These are phyloP conservation scores for Spea hammondii DNA, from an alignment of 2,797 vertebrate species.

Conservation along the genomic window DNA sequence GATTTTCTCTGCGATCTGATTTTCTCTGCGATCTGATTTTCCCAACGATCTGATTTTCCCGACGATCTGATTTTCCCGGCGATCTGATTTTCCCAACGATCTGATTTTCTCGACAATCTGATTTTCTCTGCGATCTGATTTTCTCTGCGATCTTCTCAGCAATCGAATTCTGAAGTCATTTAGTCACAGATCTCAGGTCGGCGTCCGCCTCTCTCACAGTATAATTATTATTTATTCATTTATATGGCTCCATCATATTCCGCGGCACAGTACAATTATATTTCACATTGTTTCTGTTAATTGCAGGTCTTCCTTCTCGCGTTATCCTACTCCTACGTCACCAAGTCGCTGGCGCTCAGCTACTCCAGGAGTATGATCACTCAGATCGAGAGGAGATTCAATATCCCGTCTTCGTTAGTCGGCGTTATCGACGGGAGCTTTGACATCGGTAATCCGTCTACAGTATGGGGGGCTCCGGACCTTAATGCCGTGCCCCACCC, in stretches of 20 bases:
- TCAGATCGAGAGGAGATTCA: slow-evolving; percentile 91
- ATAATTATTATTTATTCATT: not conserved
- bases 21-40: too few relatives aligned
- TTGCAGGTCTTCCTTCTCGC: slow-evolving; percentile 87
- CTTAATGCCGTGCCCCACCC: not conserved
- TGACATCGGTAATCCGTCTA: slow-evolving; percentile 83
- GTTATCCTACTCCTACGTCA: slow-evolving; percentile 88
- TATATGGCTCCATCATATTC: not conserved
- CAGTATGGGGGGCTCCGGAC: not conserved
- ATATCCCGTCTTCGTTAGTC: slow-evolving; percentile 88
- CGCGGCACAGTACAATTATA: not conserved
- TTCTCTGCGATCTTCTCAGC: too few relatives aligned
- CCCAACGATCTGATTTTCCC: too few relatives aligned
- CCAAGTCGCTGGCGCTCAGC: slow-evolving; percentile 85
- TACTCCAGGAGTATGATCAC: slow-evolving; percentile 95
- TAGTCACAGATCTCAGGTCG: too few relatives aligned
- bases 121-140: too few relatives aligned
- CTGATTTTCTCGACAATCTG: too few relatives aligned
- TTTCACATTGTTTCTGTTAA: slow-evolving; percentile 18
- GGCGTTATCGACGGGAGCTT: slow-evolving; percentile 95
- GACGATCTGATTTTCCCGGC: too few relatives aligned
- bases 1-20: too few relatives aligned
- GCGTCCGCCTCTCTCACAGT: not conserved
- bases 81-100: too few relatives aligned
- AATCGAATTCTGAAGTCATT: too few relatives aligned